Evolutionary conservation across 2,797 vertebrate species (phyloP), one percentile per base, ranked within the genome.

Genomic region (Poecile montanus): DNA sequence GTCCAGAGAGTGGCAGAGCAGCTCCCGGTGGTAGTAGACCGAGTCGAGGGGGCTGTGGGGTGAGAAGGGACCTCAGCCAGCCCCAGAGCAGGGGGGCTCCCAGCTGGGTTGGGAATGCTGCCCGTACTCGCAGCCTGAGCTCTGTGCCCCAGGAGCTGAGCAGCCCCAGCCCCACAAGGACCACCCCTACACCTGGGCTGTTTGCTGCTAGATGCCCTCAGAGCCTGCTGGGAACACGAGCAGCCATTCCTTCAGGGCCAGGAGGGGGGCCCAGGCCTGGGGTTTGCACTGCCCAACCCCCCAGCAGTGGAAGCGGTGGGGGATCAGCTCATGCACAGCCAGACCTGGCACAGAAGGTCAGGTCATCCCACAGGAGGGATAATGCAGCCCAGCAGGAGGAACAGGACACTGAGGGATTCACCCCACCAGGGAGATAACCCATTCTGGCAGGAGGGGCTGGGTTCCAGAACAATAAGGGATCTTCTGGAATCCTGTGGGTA

Each of bases 1-100:
- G 89, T 99, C 99, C 94, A 99, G 97, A 23, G 99, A 99, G 96
- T 98, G 97, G 97, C 99, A 99, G n/a, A 99, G 98, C 96, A 99
- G 90, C 98, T 99, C 99, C 57, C 99, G 98, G 70, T 99, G 99
- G 95, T 99, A 99, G 91, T 99, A 99, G 74, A 99, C 98, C 2
- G 98, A 97, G 92, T 98, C 98, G 1, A 97, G 96, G 15, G 98
- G 94, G 89, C 99, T 98, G 75, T 2, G 11, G 76, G 75, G 77
- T 1, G 5, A 93, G 88, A 44, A 53, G 66, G 30, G 60, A 22
- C 16, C 66, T 84, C 60, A 84, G 87, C 25, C 80, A 66, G 25
- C 13, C 13, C 38, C 45, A 20, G 62, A 71, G 47, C 0, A 1
- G 40, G 29, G 9, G 12, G 17, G 38, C 9, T 70, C 40, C 71